phyloP scores from a whole-genome alignment of 2,797 vertebrate genomes.

The Periparus ater region DNA sequence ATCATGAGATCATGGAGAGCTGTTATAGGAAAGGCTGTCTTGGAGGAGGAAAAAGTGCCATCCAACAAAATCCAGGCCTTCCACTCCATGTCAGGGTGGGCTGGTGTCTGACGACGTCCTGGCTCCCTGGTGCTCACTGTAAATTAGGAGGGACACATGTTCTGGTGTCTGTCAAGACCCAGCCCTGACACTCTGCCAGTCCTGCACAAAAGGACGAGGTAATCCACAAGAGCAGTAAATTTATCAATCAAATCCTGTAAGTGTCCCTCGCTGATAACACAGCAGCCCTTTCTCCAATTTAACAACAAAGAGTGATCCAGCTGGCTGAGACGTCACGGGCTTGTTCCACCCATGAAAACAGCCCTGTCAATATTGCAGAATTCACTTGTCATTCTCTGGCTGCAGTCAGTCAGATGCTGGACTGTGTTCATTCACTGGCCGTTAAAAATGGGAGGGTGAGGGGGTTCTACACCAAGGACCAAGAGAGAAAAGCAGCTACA shows the following conservation, averaged over 20 bases:
- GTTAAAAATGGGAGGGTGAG: background rate
- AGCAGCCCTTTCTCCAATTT: conserved; percentile 33
- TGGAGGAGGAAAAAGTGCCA: conserved; percentile 43
- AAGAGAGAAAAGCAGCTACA: background rate
- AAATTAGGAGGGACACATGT: conserved; percentile 61
- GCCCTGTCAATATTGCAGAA: background rate
- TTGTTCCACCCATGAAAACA: background rate
- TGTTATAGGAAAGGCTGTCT: conserved; percentile 41
- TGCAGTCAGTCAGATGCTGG: background rate
- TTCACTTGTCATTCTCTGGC: background rate
- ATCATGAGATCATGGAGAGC: conserved; percentile 25
- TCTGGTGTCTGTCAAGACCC: conserved; percentile 73
- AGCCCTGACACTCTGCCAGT: conserved; percentile 70
- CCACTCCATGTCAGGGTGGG: background rate
- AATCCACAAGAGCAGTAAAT: conserved; percentile 73
- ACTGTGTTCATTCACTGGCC: background rate
- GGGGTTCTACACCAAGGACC: background rate
- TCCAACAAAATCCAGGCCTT: conserved; percentile 56
- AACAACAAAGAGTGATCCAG: conserved; percentile 13
- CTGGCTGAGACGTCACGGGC: background rate
- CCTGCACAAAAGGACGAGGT: conserved; percentile 73
- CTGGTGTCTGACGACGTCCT: conserved; percentile 33
- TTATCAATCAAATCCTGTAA: conserved; percentile 72
- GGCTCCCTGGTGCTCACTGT: conserved; percentile 45
- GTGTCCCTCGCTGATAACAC: conserved; percentile 66